A percentile compares a stretch with the other conserved stretches of the same genome.
Evolutionary conservation across 1,140 invertebrate species (phyloP).

Genomic region (Trissolcus basalis): DNA sequence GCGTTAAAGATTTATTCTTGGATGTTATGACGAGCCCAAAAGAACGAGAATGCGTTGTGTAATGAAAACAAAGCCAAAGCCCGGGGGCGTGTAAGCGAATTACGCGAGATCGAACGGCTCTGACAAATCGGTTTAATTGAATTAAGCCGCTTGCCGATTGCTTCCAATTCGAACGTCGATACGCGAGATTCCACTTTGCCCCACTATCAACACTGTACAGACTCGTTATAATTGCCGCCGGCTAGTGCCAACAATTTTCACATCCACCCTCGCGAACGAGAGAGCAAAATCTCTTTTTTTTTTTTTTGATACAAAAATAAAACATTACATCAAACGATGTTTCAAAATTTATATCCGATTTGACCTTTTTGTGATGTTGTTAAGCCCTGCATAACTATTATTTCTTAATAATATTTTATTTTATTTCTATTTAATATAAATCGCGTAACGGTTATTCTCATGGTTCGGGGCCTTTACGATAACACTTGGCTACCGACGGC

Average conservation of each 20-base stretch:
- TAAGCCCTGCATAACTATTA: too few species aligned
- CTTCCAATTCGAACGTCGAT: too few species aligned
- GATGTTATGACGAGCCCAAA: conserved; percentile 23
- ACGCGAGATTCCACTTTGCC: too few species aligned
- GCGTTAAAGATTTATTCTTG: conserved; percentile 40
- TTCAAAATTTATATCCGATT: too few species aligned
- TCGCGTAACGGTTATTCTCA: too few species aligned
- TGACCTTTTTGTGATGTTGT: too few species aligned
- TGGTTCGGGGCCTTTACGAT: too few species aligned
- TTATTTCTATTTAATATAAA: too few species aligned
- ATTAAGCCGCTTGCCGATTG: conserved; percentile 3
- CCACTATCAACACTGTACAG: not conserved
- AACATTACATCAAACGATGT: too few species aligned
- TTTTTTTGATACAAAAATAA: not conserved
- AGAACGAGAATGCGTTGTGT: conserved; percentile 23
- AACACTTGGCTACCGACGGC: too few species aligned
- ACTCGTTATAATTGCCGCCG: not conserved
- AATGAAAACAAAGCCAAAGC: conserved; percentile 39
- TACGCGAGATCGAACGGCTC: conserved; percentile 27
- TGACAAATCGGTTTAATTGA: conserved; percentile 20
- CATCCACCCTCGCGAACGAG: not conserved
- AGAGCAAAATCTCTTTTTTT: not conserved
- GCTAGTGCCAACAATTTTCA: not conserved
- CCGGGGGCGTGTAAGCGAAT: conserved; percentile 21
- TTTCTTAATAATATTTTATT: too few species aligned